These are phyloP conservation scores for Redunca redunca DNA, from an alignment of 2,113 vertebrate species.

Conservation along the genomic window DNA sequence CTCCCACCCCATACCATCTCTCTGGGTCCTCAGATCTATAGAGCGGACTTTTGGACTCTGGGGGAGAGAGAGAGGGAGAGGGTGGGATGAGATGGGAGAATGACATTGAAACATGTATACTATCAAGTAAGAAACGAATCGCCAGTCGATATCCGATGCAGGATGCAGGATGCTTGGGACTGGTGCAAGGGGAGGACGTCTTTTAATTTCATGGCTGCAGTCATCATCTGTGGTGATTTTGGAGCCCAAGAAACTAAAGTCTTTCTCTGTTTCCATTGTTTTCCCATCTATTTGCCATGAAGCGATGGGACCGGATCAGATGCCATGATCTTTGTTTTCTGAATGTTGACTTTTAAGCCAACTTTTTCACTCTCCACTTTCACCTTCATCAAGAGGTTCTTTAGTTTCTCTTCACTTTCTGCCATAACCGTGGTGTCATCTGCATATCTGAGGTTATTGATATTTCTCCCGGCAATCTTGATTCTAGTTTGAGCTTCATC, in stretches of 20 bases:
- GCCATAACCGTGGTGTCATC: neutral
- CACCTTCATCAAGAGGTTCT: neutral
- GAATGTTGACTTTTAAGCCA: neutral
- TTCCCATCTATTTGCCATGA: neutral
- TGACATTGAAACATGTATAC: too few relatives aligned
- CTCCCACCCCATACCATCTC: too few relatives aligned
- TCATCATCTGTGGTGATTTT: neutral
- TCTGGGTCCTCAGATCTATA: too few relatives aligned
- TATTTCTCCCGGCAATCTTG: neutral
- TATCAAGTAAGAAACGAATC: too few relatives aligned
- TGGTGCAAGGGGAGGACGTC: too few relatives aligned
- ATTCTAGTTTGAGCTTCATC: neutral
- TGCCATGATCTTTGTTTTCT: neutral
- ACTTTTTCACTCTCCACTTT: neutral
- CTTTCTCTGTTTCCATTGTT: neutral
- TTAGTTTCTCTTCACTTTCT: neutral
- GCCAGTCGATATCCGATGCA: too few relatives aligned
- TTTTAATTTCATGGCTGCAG: neutral
- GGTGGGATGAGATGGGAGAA: too few relatives aligned
- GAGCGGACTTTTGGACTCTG: too few relatives aligned
- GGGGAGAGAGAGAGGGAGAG: too few relatives aligned
- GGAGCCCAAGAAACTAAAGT: neutral
- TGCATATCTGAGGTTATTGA: neutral
- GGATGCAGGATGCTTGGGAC: too few relatives aligned
- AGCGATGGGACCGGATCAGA: fast-evolving